phyloP scores from a whole-genome alignment of 2,113 vertebrate species.

The Toxotes jaculatrix region DNA sequence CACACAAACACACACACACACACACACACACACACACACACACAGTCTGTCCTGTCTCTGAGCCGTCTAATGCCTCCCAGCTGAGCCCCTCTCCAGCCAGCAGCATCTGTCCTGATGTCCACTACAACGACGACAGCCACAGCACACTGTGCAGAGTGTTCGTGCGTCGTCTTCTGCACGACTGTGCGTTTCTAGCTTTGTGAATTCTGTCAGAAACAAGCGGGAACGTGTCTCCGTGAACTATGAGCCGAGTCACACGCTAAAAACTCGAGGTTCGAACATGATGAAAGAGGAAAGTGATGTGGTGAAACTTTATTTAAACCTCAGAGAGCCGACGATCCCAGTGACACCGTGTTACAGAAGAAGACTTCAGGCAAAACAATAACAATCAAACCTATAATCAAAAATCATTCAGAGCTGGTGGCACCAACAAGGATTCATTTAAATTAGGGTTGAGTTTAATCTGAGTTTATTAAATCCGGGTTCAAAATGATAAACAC shows the following conservation, averaged over 20 bases:
- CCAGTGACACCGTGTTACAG: too few relatives aligned
- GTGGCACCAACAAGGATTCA: conserved; percentile 31
- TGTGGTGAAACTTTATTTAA: conserved; percentile 29
- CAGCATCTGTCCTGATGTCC: conserved; percentile 55
- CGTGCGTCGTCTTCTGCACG: neutral
- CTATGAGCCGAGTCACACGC: neutral
- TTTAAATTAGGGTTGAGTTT: neutral
- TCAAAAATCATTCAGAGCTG: neutral
- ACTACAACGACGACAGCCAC: neutral
- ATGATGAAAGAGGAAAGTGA: neutral
- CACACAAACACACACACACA: conserved; percentile 21
- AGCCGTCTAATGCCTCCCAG: conserved; percentile 53
- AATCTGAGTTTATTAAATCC: neutral
- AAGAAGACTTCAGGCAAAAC: neutral
- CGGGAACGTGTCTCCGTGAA: conserved; percentile 20
- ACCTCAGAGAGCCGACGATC: neutral
- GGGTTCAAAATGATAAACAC: too few relatives aligned
- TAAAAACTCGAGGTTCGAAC: neutral
- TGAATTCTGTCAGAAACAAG: neutral
- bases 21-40: conserved; percentile 24
- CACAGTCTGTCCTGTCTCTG: conserved; percentile 54
- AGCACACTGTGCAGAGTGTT: neutral
- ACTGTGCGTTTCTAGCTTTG: neutral
- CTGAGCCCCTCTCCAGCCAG: conserved; percentile 43
- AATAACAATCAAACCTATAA: neutral